Evolutionary conservation across 2,888 invertebrate species (phyloP).

Genomic region (Cheilosia variabilis): DNA sequence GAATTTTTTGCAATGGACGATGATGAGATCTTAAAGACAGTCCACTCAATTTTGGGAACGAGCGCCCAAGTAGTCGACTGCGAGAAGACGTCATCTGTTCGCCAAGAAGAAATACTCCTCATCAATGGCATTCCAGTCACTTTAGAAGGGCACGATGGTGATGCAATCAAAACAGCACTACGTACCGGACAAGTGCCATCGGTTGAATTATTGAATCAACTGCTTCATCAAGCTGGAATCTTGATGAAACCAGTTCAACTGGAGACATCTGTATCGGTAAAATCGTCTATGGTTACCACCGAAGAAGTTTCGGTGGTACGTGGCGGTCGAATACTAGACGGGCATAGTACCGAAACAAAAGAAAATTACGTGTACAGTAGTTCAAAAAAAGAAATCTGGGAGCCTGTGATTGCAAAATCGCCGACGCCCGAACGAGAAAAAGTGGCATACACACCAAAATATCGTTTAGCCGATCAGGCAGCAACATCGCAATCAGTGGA

Average conservation of each 20-base stretch:
- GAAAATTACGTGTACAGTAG: slow-evolving; percentile 89
- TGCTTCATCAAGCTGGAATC: slow-evolving; percentile 87
- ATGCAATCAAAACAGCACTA: slow-evolving; percentile 88
- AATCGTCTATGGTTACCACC: slow-evolving; percentile 88
- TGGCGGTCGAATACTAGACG: slow-evolving; percentile 88
- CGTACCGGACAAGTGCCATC: slow-evolving; percentile 89
- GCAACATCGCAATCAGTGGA: slow-evolving; percentile 30
- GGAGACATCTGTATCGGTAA: slow-evolving; percentile 89
- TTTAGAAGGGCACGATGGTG: slow-evolving; percentile 88
- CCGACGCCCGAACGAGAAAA: slow-evolving; percentile 14
- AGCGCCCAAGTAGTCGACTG: slow-evolving; percentile 89
- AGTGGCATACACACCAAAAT: slow-evolving; percentile 53
- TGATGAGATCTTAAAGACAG: slow-evolving; percentile 88
- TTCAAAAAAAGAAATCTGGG: slow-evolving; percentile 88
- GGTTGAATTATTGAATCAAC: slow-evolving; percentile 88
- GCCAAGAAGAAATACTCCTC: slow-evolving; percentile 88
- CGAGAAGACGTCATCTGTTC: slow-evolving; percentile 89
- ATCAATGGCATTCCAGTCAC: slow-evolving; percentile 89
- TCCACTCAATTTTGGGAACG: slow-evolving; percentile 89
- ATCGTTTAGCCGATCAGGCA: slow-evolving; percentile 1
- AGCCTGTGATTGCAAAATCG: slow-evolving; percentile 82
- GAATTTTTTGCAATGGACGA: slow-evolving; percentile 85
- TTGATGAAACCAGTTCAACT: slow-evolving; percentile 88
- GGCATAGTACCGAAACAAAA: slow-evolving; percentile 88
- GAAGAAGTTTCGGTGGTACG: slow-evolving; percentile 89